Evolutionary conservation across 2,797 vertebrate species (phyloP).

Genomic region (Ctenopoma multispine): DNA sequence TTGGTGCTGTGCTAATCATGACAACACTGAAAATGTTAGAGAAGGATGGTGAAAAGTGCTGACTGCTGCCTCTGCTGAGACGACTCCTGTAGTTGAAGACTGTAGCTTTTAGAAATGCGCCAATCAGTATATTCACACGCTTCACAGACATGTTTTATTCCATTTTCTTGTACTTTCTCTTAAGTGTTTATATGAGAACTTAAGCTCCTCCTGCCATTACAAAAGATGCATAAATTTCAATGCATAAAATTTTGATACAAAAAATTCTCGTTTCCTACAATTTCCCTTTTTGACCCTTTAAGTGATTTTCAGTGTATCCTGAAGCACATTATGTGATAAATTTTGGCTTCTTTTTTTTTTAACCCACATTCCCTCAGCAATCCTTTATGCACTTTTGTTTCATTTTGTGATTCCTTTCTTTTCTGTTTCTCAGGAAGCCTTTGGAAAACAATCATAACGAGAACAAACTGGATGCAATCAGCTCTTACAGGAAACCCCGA

Average conservation of each 20-base stretch:
- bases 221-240: not conserved
- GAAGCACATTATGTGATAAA: not conserved
- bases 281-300: too few relatives aligned
- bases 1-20: not conserved
- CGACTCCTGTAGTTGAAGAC: too few relatives aligned
- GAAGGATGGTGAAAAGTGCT: not conserved
- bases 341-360: not conserved
- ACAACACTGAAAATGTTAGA: not conserved
- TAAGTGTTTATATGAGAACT: not conserved
- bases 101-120: too few relatives aligned
- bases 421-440: slow-evolving; percentile 15
- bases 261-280: not conserved
- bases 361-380: not conserved
- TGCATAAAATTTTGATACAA: not conserved
- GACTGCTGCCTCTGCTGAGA: not conserved
- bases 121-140: too few relatives aligned
- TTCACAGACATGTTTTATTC: not conserved
- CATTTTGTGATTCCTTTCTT: not conserved
- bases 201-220: not conserved
- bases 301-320: not conserved
- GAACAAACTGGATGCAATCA: not conserved
- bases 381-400: not conserved
- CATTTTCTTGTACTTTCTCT: not conserved
- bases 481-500: not conserved
- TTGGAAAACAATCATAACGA: not conserved